Base-by-base conservation (phyloP, 2,888 invertebrate genomes). In the Opisthograptis luteolata region DNA sequence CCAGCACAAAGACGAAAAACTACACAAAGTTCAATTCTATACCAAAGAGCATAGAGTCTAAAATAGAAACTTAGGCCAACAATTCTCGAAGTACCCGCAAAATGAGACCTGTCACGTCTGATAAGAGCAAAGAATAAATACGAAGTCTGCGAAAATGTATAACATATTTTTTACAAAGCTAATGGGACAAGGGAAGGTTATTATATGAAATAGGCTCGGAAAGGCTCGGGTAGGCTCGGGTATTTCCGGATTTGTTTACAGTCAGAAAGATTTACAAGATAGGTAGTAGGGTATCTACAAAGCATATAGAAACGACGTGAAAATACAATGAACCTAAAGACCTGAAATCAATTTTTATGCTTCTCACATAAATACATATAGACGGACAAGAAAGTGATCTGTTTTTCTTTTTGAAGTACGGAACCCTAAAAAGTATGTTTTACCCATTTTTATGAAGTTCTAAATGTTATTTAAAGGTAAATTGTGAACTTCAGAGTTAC, bases 41-140 rank as follows among this genome's bases (percentile, higher is more conserved):
- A 2, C 1, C 9, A 19, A 14, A 25, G 6, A 6, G 1, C 9
- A 7, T 27, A 25, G 5, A 13, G 10, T 13, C 6, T 13, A 32
- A 32, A 34, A 30, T 25, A n/a, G 7, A 15, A 2, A 7, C 9
- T 24, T 2, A 8, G 2, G 7, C 1, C n/a, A 9, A 32, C 32
- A 51, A 49, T 58, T 63, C 56, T 60, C 56, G 52, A 49, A 52
- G 55, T 52, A 55, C 31, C 43, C 50, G 45, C 48, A 55, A 69
- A 69, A 68, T 63, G 68, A 65, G 58, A 60, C 58, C 56, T 66
- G 66, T 68, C 68, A 66, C 61, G 61, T 67, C 59, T 59, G 66
- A 64, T 62, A 62, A 35, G 43, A 55, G 55, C 51, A 59, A 60
- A 58, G 58, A 60, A 60, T 53, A 62, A 62, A 69, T 62, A 58